Evolutionary conservation across 1,140 invertebrate genomes (phyloP).

Genomic region (Heliconius himera): DNA sequence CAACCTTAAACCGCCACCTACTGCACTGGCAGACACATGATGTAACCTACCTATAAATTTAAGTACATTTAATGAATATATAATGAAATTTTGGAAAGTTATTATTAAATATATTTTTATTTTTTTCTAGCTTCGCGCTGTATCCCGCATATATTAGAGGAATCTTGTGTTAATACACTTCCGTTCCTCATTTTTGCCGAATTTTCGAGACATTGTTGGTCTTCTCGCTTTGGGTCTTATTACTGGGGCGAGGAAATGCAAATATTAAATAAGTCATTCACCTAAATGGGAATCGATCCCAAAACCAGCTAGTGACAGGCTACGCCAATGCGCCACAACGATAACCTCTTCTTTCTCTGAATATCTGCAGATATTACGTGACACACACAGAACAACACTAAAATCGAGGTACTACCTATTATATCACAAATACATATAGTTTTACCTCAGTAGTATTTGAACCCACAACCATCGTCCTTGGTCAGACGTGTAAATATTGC

Average conservation of each 20-base stretch:
- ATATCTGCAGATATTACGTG: too few relatives aligned
- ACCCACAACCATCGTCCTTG: neutral
- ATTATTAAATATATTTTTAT: neutral
- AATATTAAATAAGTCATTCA: neutral
- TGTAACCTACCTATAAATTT: neutral
- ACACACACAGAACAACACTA: too few relatives aligned
- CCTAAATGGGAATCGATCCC: neutral
- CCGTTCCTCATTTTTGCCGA: neutral
- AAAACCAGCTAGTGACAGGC: too few relatives aligned
- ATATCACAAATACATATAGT: too few relatives aligned
- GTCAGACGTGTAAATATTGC: neutral
- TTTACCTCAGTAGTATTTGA: neutral
- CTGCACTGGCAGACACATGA: neutral
- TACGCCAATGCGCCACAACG: too few relatives aligned
- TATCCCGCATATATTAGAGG: neutral
- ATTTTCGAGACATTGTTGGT: neutral
- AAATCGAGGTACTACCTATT: too few relatives aligned
- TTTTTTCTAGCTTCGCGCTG: neutral
- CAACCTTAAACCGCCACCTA: slow-evolving; percentile 18
- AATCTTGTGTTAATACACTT: neutral
- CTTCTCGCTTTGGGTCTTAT: neutral
- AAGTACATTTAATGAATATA: too few relatives aligned
- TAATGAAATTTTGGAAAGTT: too few relatives aligned
- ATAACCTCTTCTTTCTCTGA: neutral
- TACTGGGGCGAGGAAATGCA: neutral